Base-by-base conservation (phyloP, 23 tunicate genomes). In the Halocynthia roretzi region DNA sequence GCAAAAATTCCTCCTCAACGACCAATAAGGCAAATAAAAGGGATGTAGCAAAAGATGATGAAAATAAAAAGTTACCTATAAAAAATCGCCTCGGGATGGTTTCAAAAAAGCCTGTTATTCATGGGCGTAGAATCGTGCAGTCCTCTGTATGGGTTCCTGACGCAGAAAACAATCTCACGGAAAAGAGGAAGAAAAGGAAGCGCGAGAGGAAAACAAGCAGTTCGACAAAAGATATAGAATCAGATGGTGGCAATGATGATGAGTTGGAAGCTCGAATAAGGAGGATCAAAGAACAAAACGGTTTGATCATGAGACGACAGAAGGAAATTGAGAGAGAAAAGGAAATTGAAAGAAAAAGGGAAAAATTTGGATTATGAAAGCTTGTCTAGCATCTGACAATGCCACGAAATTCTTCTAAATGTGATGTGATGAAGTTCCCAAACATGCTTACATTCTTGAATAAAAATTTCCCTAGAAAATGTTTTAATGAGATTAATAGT, bases 251-350 rank as follows among this genome's bases (percentile, higher is more conserved):
- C 44, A 65, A 65, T 9, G 70, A 65, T 20, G 70, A 65, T 15
- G 15, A 20, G 22, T 15, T 65, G 19, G 70, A 65, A 65, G 70
- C 70, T 8, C 22, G 31, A 48, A 65, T 65, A 65, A 11, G 31
- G 31, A 65, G 19, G 19, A 65, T 65, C 9, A 65, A 65, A 65
- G 70, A 65, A 65, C 22, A 65, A 65, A 65, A 65, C 70, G 31
- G 70, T 65, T 48, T 40, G 10, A 65, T 65, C 70, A 65, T 65
- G 70, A 65, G 19, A 15, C 70, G 70, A 2, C 70, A 65, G 19
- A 65, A 65, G 70, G 70, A 65, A 15, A 65, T 65, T 65, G n/a
- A 65, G 19, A 65, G 9, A 15, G 70, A 65, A 6, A 65, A 65
- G 70, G 17, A 65, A 15, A 65, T 65, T 65, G n/a, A 65, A 15